A percentile compares a stretch with the other conserved stretches of the same genome.
Conservation (phyloP, 2,113 vertebrate species). For the Gobio gobio region DNA sequence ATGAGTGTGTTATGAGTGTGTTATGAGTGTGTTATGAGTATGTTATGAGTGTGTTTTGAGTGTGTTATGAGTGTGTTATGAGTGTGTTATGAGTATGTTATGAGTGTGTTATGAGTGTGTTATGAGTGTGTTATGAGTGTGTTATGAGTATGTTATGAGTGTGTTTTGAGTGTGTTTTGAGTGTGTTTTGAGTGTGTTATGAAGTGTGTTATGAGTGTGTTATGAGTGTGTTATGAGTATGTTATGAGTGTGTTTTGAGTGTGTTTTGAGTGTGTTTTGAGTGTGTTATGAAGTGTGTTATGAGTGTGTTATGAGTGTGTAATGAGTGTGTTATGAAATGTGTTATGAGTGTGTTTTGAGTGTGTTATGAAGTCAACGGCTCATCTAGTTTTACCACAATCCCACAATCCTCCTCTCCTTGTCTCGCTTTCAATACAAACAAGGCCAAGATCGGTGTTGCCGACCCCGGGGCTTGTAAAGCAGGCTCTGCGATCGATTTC, state of each 20-base stretch:
- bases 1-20: neutral
- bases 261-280: no score
- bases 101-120: neutral
- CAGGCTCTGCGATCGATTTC: slow-evolving; percentile 44
- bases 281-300: neutral
- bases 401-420: neutral
- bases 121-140: neutral
- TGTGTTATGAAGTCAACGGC: neutral
- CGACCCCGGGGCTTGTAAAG: slow-evolving; percentile 35
- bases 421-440: neutral
- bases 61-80: neutral
- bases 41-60: no score
- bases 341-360: neutral
- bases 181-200: neutral
- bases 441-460: neutral
- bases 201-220: neutral
- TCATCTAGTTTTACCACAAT: neutral
- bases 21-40: no score
- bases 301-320: neutral
- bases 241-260: neutral
- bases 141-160: neutral
- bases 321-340: neutral
- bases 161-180: no score
- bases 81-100: neutral
- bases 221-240: neutral